Evolutionary conservation across 2,888 invertebrate genomes (phyloP).

Genomic region (Caenorhabditis sp.): DNA sequence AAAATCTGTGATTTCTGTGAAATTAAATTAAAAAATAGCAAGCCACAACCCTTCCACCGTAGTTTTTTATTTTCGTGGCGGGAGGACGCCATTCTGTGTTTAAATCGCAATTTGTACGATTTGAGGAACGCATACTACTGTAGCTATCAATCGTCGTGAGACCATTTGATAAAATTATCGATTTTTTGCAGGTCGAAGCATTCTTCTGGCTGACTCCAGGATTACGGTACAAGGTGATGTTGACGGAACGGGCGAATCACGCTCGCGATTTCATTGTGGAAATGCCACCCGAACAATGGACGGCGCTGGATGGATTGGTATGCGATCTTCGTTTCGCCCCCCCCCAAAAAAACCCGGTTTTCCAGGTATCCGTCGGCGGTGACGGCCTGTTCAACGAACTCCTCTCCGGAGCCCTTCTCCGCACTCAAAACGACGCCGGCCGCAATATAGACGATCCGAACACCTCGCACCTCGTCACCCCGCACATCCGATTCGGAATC

Average conservation of each 20-base stretch:
- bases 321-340: no score
- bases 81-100: no score
- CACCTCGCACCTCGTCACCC: constrained; percentile 79
- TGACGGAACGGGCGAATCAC: constrained; percentile 89
- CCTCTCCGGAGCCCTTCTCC: constrained; percentile 85
- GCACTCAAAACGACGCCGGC: constrained; percentile 57
- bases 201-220: constrained; percentile 85
- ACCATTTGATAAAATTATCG: not conserved
- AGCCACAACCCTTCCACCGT: no score
- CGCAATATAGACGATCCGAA: constrained; percentile 78
- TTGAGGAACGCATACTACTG: no score
- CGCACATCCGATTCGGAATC: constrained; percentile 87
- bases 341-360: no score
- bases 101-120: no score
- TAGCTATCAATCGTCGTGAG: no score
- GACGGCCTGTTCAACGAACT: constrained; percentile 92
- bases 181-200: constrained; percentile 83
- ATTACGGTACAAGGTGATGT: constrained; percentile 86
- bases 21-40: no score
- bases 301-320: constrained; percentile 67
- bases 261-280: constrained; percentile 86
- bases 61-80: no score
- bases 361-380: constrained; percentile 89
- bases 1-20: no score
- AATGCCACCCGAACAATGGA: constrained; percentile 70